Conservation (phyloP, 2,113 vertebrate species). For the Pygathrix nemaeus region DNA sequence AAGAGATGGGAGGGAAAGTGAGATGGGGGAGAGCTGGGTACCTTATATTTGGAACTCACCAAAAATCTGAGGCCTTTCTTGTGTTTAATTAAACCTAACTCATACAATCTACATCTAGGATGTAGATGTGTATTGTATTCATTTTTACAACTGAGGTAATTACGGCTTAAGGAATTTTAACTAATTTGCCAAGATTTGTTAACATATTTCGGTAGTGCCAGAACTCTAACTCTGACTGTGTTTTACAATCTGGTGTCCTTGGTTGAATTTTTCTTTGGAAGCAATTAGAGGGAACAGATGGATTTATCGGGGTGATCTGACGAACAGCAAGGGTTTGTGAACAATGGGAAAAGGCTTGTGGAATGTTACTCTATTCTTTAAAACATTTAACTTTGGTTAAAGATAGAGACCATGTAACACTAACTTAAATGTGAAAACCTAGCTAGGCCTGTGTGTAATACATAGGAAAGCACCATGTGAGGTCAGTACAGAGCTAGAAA, state of each 20-base stretch:
- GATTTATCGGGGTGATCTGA: constrained; percentile 51
- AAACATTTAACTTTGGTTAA: constrained; percentile 18
- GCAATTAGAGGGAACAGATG: constrained; percentile 54
- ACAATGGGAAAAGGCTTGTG: constrained; percentile 65
- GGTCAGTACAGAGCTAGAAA: constrained; percentile 48
- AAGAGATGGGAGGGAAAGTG: neutral
- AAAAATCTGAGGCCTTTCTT: neutral
- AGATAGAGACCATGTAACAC: neutral
- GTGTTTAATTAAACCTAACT: neutral
- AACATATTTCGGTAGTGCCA: constrained; percentile 41
- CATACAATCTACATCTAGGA: neutral
- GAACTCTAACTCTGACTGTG: constrained; percentile 10
- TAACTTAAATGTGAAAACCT: neutral
- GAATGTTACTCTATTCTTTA: constrained; percentile 27
- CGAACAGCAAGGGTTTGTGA: constrained; percentile 25
- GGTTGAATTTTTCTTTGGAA: constrained; percentile 64
- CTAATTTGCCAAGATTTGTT: constrained; percentile 46
- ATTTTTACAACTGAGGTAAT: constrained; percentile 17
- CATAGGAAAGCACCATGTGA: constrained; percentile 24
- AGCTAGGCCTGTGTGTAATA: neutral
- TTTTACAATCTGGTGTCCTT: constrained; percentile 61
- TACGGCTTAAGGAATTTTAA: constrained; percentile 25
- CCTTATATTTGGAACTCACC: neutral
- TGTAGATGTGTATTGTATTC: constrained; percentile 12
- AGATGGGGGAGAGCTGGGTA: neutral